phyloP scores from a whole-genome alignment of 2,888 invertebrate genomes.

The Megaustenia siamemsis region DNA sequence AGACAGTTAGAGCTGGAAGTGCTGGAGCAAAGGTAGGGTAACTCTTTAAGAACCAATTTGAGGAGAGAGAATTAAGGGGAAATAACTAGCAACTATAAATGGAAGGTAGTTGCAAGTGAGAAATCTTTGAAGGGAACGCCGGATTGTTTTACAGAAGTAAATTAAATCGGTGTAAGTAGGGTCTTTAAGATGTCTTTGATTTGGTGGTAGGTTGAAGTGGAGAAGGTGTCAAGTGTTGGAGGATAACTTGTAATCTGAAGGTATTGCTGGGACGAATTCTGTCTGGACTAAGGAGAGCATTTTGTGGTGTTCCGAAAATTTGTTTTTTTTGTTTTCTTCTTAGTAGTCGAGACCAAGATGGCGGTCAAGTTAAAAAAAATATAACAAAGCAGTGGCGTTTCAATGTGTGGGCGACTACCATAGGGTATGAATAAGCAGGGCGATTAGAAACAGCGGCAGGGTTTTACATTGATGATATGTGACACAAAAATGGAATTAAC shows the following conservation, averaged over 20 bases:
- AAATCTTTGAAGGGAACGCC: neutral
- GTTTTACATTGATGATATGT: too few relatives aligned
- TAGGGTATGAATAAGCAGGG: too few relatives aligned
- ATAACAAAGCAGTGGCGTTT: too few relatives aligned
- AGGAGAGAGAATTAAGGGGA: neutral
- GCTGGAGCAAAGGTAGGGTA: neutral
- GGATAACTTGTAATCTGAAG: slow-evolving; percentile 18
- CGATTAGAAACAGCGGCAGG: too few relatives aligned
- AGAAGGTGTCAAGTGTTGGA: neutral
- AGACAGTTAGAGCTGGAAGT: slow-evolving; percentile 24
- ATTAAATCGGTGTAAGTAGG: slow-evolving; percentile 18
- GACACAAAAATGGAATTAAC: too few relatives aligned
- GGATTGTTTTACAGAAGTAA: slow-evolving; percentile 20
- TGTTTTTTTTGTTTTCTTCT: too few relatives aligned
- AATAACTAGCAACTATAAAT: neutral
- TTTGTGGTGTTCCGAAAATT: too few relatives aligned
- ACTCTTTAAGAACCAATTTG: neutral
- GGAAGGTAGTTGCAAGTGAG: neutral
- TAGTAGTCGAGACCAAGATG: too few relatives aligned
- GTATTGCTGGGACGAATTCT: slow-evolving; percentile 2
- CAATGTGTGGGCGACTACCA: too few relatives aligned
- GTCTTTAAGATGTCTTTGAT: slow-evolving; percentile 19
- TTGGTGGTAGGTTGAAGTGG: neutral
- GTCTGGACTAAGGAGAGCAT: neutral
- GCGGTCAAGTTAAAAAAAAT: too few relatives aligned